Percentiles rank a stretch among this genome's conserved stretches.
phyloP scores from a whole-genome alignment of 2,113 vertebrate genomes.

The Puntigrus tetrazona region DNA sequence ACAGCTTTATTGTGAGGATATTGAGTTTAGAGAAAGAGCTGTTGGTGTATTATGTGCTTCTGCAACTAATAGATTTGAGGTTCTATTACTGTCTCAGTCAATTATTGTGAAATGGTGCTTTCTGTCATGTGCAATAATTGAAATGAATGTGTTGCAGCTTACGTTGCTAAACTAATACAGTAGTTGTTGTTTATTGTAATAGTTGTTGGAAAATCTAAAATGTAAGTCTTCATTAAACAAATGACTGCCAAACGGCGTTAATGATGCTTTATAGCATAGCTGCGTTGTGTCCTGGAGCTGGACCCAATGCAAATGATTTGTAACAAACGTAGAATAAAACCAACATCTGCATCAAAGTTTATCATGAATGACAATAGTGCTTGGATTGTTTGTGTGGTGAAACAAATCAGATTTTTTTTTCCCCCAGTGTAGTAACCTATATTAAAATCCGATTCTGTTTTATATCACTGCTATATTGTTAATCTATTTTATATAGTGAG shows the following conservation, averaged over 20 bases:
- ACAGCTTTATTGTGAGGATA: not conserved
- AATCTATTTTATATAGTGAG: not conserved
- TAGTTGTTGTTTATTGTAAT: not conserved
- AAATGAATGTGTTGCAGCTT: slow-evolving; percentile 7
- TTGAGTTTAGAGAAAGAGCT: not conserved
- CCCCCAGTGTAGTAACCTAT: not conserved
- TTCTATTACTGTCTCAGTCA: not conserved
- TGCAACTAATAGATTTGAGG: not conserved
- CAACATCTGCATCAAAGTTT: not conserved
- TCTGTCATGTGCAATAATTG: not conserved
- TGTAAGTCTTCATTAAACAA: not conserved
- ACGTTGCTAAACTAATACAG: not conserved
- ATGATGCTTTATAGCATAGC: not conserved
- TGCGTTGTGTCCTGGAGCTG: not conserved
- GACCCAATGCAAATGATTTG: not conserved
- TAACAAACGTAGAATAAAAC: not conserved
- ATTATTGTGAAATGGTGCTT: not conserved
- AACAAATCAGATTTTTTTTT: not conserved
- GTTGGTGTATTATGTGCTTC: not conserved
- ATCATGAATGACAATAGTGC: not conserved
- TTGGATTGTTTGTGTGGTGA: not conserved
- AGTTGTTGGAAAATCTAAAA: slow-evolving; percentile 6
- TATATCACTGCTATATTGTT: not conserved
- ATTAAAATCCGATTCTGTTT: not conserved
- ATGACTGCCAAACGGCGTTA: not conserved